These are phyloP conservation scores for Lithophane socia DNA, from an alignment of 2,888 invertebrate species.

Conservation along the genomic window DNA sequence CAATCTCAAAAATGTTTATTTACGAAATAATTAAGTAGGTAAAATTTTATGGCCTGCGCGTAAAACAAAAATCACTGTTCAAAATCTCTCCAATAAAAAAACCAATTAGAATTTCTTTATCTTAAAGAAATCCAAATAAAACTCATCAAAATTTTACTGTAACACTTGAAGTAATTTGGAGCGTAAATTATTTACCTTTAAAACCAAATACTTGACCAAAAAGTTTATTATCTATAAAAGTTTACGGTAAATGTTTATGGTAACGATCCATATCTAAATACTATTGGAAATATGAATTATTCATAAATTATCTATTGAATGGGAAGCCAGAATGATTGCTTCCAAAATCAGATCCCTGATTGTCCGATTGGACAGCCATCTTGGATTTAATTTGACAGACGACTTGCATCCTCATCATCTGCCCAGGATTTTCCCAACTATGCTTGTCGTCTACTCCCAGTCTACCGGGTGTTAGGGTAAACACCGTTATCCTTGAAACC, in stretches of 20 bases:
- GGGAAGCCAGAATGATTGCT: not conserved
- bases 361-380: slow-evolving; percentile 13
- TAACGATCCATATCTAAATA: slow-evolving; percentile 55
- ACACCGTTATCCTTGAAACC: too few relatives aligned
- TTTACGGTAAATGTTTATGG: slow-evolving; percentile 42
- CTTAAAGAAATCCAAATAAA: slow-evolving; percentile 35
- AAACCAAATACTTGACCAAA: slow-evolving; percentile 48
- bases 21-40: not conserved
- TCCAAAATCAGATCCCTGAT: not conserved
- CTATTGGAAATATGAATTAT: slow-evolving; percentile 54
- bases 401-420: not conserved
- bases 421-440: not conserved
- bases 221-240: slow-evolving; percentile 56
- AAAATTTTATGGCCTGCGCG: not conserved
- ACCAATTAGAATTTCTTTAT: slow-evolving; percentile 12
- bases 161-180: slow-evolving; percentile 39
- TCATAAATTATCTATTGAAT: slow-evolving; percentile 45
- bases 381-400: not conserved
- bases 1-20: not conserved
- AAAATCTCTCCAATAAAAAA: slow-evolving; percentile 8
- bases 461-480: not conserved
- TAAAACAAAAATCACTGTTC: slow-evolving; percentile 1
- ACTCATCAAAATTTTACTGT: slow-evolving; percentile 42
- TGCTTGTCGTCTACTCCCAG: not conserved
- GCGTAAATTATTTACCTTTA: slow-evolving; percentile 44